These are phyloP conservation scores for Enteromius argenteus DNA, from an alignment of 2,797 vertebrate genomes.

Conservation along the genomic window DNA sequence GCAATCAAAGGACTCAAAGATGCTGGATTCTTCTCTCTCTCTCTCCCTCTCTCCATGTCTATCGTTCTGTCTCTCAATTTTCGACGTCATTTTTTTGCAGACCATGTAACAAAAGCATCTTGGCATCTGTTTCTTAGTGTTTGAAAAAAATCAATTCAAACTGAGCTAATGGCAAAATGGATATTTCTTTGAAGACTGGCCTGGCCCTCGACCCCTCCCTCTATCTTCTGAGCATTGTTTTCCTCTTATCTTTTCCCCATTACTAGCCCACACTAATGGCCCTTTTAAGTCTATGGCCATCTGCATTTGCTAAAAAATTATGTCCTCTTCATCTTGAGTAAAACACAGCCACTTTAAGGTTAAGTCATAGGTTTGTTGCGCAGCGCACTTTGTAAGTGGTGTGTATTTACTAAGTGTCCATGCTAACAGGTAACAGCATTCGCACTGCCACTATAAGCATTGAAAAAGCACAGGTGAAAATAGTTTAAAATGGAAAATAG, in stretches of 20 bases:
- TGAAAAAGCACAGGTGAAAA: not conserved
- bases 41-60: conserved; percentile 53
- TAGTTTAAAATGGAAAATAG: not conserved
- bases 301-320: conserved; percentile 74
- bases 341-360: conserved; percentile 67
- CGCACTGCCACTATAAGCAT: not conserved
- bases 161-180: conserved; percentile 81
- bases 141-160: conserved; percentile 77
- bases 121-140: conserved; percentile 77
- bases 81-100: conserved; percentile 58
- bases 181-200: conserved; percentile 82
- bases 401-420: not conserved
- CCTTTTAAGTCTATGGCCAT: conserved; percentile 81
- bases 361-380: conserved; percentile 62
- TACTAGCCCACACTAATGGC: conserved; percentile 79
- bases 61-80: conserved; percentile 54
- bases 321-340: conserved; percentile 74
- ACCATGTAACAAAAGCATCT: conserved; percentile 71
- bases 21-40: conserved; percentile 74
- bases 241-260: conserved; percentile 69
- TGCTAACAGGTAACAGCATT: not conserved
- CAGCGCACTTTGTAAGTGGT: conserved; percentile 60
- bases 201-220: conserved; percentile 46
- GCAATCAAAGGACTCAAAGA: conserved; percentile 87
- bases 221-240: conserved; percentile 50